phyloP scores from a whole-genome alignment of 2,888 invertebrate species.

The Gonocerus acuteangulatus region DNA sequence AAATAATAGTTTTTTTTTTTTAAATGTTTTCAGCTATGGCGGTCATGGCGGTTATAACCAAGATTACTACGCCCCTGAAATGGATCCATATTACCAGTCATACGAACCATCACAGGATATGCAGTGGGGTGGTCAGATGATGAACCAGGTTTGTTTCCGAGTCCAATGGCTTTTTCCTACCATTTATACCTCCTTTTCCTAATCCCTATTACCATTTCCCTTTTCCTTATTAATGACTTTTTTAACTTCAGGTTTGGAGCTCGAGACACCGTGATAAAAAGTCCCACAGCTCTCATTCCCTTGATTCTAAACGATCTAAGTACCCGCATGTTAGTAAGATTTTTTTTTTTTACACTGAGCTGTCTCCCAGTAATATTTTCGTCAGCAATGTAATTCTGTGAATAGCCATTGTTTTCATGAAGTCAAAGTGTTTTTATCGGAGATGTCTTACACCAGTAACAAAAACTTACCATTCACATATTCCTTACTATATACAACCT shows the following conservation, averaged over 20 bases:
- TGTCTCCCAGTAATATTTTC: neutral
- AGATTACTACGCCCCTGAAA: conserved; percentile 40
- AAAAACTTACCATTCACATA: too few species aligned
- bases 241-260: conserved; percentile 28
- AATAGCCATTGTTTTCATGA: too few species aligned
- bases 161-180: too few species aligned
- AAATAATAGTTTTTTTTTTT: too few species aligned
- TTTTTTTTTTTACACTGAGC: neutral
- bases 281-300: conserved; percentile 30
- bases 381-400: too few species aligned
- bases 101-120: conserved; percentile 67
- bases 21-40: conserved; percentile 28
- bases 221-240: conserved; percentile 29
- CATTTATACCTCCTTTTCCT: too few species aligned
- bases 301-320: conserved; percentile 48
- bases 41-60: conserved; percentile 27
- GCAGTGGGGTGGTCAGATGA: conserved; percentile 55
- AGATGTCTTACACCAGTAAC: too few species aligned
- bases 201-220: conserved; percentile 6
- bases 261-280: conserved; percentile 30
- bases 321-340: conserved; percentile 8
- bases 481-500: too few species aligned
- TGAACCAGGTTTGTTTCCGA: conserved; percentile 37
- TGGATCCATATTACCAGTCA: conserved; percentile 48
- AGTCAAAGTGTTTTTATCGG: too few species aligned